Evolutionary conservation across 2,888 invertebrate genomes (phyloP).

Genomic region (Quadroppia sp.): DNA sequence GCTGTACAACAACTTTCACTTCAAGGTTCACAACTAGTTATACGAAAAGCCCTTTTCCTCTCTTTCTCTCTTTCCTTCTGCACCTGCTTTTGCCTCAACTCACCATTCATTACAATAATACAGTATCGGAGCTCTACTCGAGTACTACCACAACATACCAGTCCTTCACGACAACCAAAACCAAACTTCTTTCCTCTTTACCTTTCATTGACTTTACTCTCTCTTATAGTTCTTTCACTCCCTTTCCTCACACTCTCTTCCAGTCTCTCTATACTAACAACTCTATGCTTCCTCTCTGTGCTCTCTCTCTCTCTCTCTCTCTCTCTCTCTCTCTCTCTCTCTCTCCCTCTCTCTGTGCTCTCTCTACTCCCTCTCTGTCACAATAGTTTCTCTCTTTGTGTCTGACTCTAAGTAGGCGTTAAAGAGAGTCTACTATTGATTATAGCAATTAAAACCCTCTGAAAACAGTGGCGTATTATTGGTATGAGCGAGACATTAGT

Average conservation of each 20-base stretch:
- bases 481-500: neutral
- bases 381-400: neutral
- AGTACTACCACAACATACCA: neutral
- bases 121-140: neutral
- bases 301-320: neutral
- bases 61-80: slow-evolving; percentile 18
- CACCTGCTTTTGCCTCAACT: slow-evolving; percentile 23
- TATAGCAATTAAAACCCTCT: slow-evolving; percentile 18
- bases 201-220: neutral
- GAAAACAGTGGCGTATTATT: slow-evolving; percentile 21
- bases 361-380: neutral
- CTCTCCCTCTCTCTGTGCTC: neutral
- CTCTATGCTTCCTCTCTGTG: neutral
- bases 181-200: neutral
- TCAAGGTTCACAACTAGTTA: slow-evolving; percentile 21
- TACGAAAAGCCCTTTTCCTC: slow-evolving; percentile 21
- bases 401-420: slow-evolving; percentile 23
- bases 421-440: slow-evolving; percentile 17
- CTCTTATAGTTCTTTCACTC: slow-evolving; percentile 8
- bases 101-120: slow-evolving; percentile 3
- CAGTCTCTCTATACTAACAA: neutral
- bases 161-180: neutral
- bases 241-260: neutral
- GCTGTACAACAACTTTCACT: slow-evolving; percentile 35
- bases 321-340: neutral